Percentiles rank a stretch among this genome's conserved stretches.
Evolutionary conservation across 2,797 vertebrate species (phyloP).

Genomic region (Dicrostonyx torquatus): DNA sequence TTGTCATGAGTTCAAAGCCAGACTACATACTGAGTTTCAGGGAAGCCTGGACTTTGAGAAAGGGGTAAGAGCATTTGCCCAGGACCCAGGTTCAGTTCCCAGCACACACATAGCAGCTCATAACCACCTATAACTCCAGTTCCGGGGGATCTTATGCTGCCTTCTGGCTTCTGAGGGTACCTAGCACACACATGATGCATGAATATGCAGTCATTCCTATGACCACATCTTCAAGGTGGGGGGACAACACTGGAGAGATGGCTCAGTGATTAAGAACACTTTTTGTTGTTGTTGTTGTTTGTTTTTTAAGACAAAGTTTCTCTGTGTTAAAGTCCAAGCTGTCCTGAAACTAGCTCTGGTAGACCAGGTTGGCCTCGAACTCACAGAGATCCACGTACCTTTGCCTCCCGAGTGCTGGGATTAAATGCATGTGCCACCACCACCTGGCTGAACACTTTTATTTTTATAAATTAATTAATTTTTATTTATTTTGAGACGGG

Average conservation of each 20-base stretch:
- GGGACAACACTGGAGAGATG: not conserved
- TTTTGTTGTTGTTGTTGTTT: not conserved
- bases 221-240: not conserved
- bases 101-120: not conserved
- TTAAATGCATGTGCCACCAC: too few relatives aligned
- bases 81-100: not conserved
- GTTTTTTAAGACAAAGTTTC: too few relatives aligned
- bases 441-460: too few relatives aligned
- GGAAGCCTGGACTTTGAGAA: not conserved
- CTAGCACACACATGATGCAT: not conserved
- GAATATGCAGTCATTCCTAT: not conserved
- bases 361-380: too few relatives aligned
- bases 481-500: not conserved
- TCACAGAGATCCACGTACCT: too few relatives aligned
- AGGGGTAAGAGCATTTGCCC: not conserved
- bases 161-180: not conserved
- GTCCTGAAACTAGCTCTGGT: too few relatives aligned
- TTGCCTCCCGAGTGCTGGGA: too few relatives aligned
- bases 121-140: not conserved
- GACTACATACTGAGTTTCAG: not conserved
- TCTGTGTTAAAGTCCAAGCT: too few relatives aligned
- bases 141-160: not conserved
- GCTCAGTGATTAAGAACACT: not conserved
- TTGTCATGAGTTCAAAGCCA: not conserved
- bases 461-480: too few relatives aligned